Base-by-base conservation (phyloP, 2,113 vertebrate genomes). In the Apistogramma diplotaenia region DNA sequence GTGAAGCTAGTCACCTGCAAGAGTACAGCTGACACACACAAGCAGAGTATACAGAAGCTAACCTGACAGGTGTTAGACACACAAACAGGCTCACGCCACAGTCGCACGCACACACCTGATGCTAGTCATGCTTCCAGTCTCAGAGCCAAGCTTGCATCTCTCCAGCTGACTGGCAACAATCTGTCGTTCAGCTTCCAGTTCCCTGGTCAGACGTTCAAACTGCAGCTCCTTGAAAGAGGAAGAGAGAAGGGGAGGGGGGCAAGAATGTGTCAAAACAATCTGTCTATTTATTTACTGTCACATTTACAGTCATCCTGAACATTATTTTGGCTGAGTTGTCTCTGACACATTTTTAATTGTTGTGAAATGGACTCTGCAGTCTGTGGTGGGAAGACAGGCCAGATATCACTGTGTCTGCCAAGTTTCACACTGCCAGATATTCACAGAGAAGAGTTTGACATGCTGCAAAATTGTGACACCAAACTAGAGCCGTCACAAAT, bases 161-260 rank as follows among this genome's bases (percentile, higher is more conserved):
- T 99, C 98, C 96, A 99, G 95, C 81, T 99, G 98, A 95, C 96
- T 99, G 56, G 98, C 98, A 15, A 99, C 98, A 83, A 99, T 99
- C 88, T 99, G 98, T 87, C 97, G 96, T 87, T 99, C 98, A 11
- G 98, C 98, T 94, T 99, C 98, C 95, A 99, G 96, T 93, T 99
- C 98, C 94, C 98, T 95, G 86, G 98, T 99, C 94, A 99, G 95
- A 91, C 98, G 96, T 93, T 99, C 98, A 95, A 99, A 99, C 92
- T 99, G 98, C 90, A 99, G 92, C 91, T 99, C 98, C 98, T 99
- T 94, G 46, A 74, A 59, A 82, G 53, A 76, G 60, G 55, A 31
- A 70, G 73, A 73, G 33, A 81, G 76, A 46, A 5, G 16, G 12
- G 40, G 15, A 23, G 40, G 40, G 19, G 62, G 27, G 62, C 37